Base-by-base conservation (phyloP, 2,113 vertebrate species). In the Corythornis madagascariensis region DNA sequence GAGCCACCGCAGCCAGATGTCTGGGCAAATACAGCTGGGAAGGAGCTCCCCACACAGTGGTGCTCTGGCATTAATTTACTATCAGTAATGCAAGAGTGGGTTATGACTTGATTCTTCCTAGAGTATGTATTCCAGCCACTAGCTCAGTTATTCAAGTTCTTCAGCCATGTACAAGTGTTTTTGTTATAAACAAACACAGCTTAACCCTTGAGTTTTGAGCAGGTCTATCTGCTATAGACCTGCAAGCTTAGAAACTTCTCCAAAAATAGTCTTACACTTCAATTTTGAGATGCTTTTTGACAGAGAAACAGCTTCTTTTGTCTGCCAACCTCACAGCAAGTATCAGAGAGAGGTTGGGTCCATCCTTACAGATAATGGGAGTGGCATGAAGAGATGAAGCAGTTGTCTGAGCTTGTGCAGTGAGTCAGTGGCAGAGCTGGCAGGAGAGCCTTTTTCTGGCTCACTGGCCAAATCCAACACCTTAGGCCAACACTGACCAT, bases 1-100 rank as follows among this genome's bases (percentile, higher is more conserved):
- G 95, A 95, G 89, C 87, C 89, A 71, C 94, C 13, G 6, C 84
- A 89, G 91, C 94, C 96, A 91, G 87, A 94, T 96, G 91, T 93
- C 92, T 81, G 83, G 82, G 89, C 85, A 88, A 74, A 85, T 66
- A 42, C 5, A 2, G 64, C 75, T 4, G 8, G 75, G 74, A 85
- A 92, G 82, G 89, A 92, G 92, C 89, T 96, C 84, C 89, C 95
- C 89, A 83, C 92, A 70, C 95, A 91, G 91, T 70, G 64, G 89
- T 96, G 87, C 91, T 96, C 92, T 89, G 82, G 89, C 89, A 69
- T 85, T 92, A 92, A 89, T 92, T 92, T 93, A 82, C 26, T 78
- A 79, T 93, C 89, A 67, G 84, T 92, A 93, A 85, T 47, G 56
- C 89, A 93, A 85, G 91, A 89, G 48, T 74, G 69, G 64, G 16